Conservation (phyloP, 2,797 vertebrate species). For the Ambastaia sidthimunki region DNA sequence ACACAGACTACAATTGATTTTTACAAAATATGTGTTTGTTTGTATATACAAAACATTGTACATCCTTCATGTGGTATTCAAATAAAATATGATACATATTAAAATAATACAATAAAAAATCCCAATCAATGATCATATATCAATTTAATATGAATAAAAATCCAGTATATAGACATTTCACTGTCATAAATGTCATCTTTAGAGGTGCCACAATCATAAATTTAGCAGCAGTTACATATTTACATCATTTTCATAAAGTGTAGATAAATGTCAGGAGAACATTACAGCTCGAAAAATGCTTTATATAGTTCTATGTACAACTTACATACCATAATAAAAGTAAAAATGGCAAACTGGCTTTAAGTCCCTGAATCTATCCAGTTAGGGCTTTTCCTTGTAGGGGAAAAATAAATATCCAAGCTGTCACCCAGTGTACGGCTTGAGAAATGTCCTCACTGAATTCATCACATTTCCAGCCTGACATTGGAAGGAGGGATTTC, state of each 20-base stretch:
- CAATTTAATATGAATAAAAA: slow-evolving; percentile 38
- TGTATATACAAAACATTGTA: not conserved
- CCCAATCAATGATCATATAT: not conserved
- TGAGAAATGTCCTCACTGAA: slow-evolving; percentile 13
- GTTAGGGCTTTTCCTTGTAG: not conserved
- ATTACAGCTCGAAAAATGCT: not conserved
- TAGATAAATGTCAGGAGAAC: not conserved
- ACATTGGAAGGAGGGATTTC: slow-evolving; percentile 17
- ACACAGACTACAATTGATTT: not conserved
- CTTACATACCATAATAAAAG: slow-evolving; percentile 7
- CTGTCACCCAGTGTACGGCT: slow-evolving; percentile 15
- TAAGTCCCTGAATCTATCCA: slow-evolving; percentile 18
- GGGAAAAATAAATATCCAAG: slow-evolving; percentile 10
- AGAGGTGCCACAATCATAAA: slow-evolving; percentile 2
- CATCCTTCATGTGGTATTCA: slow-evolving; percentile 48
- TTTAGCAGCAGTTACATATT: not conserved
- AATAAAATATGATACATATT: not conserved
- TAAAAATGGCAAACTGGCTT: slow-evolving; percentile 19
- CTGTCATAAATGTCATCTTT: not conserved
- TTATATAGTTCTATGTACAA: not conserved
- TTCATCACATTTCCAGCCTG: slow-evolving; percentile 12
- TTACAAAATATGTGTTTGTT: not conserved
- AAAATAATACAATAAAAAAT: not conserved
- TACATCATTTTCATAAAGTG: not conserved
- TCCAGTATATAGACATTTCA: slow-evolving; percentile 47